Evolutionary conservation across 2,888 invertebrate species (phyloP).

Genomic region (Oeneis ivallda): DNA sequence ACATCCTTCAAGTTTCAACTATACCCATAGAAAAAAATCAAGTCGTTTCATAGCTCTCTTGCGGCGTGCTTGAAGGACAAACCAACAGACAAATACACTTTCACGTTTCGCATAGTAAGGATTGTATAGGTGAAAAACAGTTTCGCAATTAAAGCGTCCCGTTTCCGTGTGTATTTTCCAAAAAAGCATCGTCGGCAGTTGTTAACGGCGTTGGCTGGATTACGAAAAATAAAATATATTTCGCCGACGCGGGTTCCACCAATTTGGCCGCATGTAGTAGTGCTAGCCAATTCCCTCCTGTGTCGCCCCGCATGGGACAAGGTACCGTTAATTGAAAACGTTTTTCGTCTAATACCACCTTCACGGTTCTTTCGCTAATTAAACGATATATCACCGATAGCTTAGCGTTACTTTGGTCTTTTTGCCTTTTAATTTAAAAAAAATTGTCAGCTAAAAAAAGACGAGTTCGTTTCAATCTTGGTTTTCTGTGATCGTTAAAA

Average conservation of each 20-base stretch:
- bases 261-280: constrained; percentile 67
- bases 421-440: not conserved
- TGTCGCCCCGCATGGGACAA: constrained; percentile 61
- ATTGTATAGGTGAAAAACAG: constrained; percentile 45
- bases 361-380: constrained; percentile 16
- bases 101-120: too few relatives aligned
- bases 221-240: constrained; percentile 65
- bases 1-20: too few relatives aligned
- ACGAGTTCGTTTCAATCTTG: too few relatives aligned
- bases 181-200: constrained; percentile 62
- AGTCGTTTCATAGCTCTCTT: too few relatives aligned
- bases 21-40: too few relatives aligned
- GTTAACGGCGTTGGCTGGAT: constrained; percentile 56
- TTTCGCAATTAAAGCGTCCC: constrained; percentile 58
- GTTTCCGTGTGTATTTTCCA: constrained; percentile 47
- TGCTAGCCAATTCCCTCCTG: constrained; percentile 57
- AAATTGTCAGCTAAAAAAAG: too few relatives aligned
- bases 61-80: too few relatives aligned
- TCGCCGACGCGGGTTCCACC: constrained; percentile 44
- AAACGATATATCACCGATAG: constrained; percentile 21
- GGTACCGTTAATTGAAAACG: constrained; percentile 74
- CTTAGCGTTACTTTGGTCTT: not conserved
- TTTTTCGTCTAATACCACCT: constrained; percentile 63
- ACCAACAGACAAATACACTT: too few relatives aligned
- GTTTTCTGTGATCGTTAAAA: too few relatives aligned